These are phyloP conservation scores for Heliconius charithonia DNA, from an alignment of 2,888 invertebrate species.

Conservation along the genomic window DNA sequence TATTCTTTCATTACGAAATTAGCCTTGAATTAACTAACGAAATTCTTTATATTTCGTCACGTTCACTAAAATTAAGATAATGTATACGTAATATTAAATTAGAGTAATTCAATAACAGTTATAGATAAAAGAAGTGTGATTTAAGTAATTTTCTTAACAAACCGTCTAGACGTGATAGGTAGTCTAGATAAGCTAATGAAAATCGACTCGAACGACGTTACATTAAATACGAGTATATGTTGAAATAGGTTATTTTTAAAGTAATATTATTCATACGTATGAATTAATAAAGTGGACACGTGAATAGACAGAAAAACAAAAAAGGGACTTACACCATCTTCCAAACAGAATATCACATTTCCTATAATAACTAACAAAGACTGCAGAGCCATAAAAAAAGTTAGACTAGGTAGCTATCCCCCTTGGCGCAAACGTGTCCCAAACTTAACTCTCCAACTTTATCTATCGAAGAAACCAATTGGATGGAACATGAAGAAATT, in stretches of 20 bases:
- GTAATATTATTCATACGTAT: not conserved
- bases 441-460: constrained; percentile 42
- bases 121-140: constrained; percentile 1
- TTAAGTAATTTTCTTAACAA: not conserved
- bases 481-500: constrained; percentile 44
- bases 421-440: constrained; percentile 53
- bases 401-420: constrained; percentile 46
- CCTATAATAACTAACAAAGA: not conserved
- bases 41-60: not conserved
- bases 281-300: not conserved
- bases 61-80: constrained; percentile 8
- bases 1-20: constrained; percentile 31
- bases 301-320: not conserved
- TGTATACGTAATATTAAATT: not conserved
- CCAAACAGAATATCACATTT: not conserved
- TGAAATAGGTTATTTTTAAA: not conserved
- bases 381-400: constrained; percentile 42
- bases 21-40: constrained; percentile 19
- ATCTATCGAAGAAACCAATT: constrained; percentile 32
- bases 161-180: constrained; percentile 13
- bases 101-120: not conserved
- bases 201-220: not conserved
- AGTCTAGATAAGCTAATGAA: constrained; percentile 3
- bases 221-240: not conserved
- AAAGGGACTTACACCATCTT: not conserved